Conservation (phyloP, 2,113 vertebrate species). For the Catharus fuscescens region DNA sequence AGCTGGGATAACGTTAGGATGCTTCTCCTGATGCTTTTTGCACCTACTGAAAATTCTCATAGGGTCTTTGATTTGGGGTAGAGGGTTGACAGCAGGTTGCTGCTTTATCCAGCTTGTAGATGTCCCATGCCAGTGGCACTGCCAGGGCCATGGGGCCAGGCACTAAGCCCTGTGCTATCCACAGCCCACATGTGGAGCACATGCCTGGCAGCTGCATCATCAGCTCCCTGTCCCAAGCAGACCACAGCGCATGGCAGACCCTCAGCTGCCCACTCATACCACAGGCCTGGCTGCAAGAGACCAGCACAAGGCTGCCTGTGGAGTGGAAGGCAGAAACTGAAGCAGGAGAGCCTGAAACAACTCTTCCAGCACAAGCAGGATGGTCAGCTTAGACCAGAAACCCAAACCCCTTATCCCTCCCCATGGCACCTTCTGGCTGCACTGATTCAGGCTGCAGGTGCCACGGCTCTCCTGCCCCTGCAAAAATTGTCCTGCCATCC, state of each 20-base stretch:
- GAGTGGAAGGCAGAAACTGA: neutral
- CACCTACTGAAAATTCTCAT: neutral
- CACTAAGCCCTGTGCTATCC: too few species aligned
- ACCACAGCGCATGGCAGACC: neutral
- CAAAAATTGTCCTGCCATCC: neutral
- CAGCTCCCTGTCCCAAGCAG: neutral
- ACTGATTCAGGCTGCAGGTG: neutral
- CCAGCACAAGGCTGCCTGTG: fast-evolving
- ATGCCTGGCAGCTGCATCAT: neutral
- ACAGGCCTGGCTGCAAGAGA: neutral
- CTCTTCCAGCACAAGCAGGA: neutral
- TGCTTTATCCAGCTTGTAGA: neutral
- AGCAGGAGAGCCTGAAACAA: neutral
- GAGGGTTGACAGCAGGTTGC: too few species aligned
- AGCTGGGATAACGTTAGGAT: neutral
- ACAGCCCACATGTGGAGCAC: neutral
- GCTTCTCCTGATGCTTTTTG: neutral
- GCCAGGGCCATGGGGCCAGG: fast-evolving
- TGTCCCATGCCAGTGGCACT: neutral
- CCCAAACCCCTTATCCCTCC: neutral
- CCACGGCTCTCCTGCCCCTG: fast-evolving
- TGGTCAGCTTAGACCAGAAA: neutral
- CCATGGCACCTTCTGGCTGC: neutral
- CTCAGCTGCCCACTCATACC: neutral
- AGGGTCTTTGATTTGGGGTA: neutral